A percentile compares a stretch with the other conserved stretches of the same genome.
phyloP scores from a whole-genome alignment of 2,113 vertebrate species.

The Brevimyrus niger region DNA sequence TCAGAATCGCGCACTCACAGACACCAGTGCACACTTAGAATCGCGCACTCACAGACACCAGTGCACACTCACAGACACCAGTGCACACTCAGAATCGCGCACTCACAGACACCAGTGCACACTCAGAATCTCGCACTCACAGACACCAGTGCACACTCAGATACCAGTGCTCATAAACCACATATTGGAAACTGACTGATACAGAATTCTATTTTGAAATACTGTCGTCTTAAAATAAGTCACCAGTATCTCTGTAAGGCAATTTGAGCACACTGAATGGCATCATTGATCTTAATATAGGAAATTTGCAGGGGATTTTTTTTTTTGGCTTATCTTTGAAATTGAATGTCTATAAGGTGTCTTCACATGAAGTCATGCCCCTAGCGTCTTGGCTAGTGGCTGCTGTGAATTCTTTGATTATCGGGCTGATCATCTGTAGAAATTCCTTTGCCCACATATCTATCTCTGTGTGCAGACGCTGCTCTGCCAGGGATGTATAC shows the following conservation, averaged over 20 bases:
- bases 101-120: neutral
- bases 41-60: neutral
- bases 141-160: too few relatives aligned
- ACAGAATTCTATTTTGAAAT: neutral
- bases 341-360: neutral
- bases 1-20: neutral
- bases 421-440: neutral
- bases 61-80: neutral
- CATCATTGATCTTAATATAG: neutral
- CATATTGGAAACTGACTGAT: neutral
- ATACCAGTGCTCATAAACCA: neutral
- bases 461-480: neutral
- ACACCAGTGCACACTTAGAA: too few relatives aligned
- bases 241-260: neutral
- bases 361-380: neutral
- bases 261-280: neutral
- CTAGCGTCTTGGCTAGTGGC: neutral
- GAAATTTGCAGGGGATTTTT: neutral
- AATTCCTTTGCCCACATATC: neutral
- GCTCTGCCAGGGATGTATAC: neutral
- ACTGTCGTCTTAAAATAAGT: neutral
- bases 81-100: neutral
- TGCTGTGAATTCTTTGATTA: neutral
- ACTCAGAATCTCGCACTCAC: too few relatives aligned
- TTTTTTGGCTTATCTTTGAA: neutral